phyloP scores from a whole-genome alignment of 2,888 invertebrate genomes.

The Acanthosepion esculentum region DNA sequence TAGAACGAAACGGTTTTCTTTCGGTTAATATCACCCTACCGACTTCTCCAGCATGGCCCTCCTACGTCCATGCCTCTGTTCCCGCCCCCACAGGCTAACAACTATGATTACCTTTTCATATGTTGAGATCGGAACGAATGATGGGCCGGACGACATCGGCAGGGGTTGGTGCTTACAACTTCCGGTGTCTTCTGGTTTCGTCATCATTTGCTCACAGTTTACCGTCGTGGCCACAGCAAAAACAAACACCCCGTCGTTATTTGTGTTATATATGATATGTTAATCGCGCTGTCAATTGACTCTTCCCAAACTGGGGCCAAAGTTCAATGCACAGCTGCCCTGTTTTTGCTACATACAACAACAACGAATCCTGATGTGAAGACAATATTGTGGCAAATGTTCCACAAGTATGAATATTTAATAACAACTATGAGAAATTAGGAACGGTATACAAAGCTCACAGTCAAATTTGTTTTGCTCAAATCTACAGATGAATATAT shows the following conservation, averaged over 20 bases:
- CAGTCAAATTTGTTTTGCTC: too few species aligned
- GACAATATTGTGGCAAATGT: too few species aligned
- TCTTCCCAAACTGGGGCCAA: not conserved
- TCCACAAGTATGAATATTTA: too few species aligned
- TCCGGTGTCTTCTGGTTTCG: slow-evolving; percentile 33
- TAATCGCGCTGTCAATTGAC: slow-evolving; percentile 33
- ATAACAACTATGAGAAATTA: too few species aligned
- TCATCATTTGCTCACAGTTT: not conserved
- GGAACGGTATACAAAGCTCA: too few species aligned
- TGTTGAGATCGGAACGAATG: not conserved
- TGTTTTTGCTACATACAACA: not conserved
- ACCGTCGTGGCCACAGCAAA: not conserved
- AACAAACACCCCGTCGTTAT: not conserved
- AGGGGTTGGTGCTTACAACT: not conserved
- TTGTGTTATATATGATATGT: slow-evolving; percentile 33
- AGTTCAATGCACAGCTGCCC: slow-evolving; percentile 14
- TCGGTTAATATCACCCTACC: not conserved
- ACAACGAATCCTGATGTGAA: not conserved
- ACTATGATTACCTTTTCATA: not conserved
- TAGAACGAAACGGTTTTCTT: not conserved
- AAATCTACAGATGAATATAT: too few species aligned
- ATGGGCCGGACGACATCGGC: slow-evolving; percentile 1
- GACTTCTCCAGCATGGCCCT: too few species aligned
- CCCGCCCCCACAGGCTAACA: not conserved
- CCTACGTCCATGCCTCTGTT: not conserved